Conservation (phyloP, 2,113 vertebrate genomes). For the Pachyramphus minor region DNA sequence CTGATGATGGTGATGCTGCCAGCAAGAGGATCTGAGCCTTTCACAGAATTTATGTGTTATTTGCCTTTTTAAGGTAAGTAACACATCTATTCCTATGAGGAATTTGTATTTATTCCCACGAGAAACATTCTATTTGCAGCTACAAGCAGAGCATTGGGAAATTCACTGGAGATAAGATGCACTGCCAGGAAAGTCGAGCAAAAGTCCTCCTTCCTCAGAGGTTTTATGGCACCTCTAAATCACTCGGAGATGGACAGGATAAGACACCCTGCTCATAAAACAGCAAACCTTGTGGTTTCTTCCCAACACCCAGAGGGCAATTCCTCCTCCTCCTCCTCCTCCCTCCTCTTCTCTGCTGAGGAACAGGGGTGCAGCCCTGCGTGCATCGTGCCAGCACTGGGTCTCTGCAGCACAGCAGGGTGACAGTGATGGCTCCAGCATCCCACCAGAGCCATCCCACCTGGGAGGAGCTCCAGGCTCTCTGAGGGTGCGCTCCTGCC, state of each 20-base stretch:
- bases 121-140: neutral
- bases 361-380: neutral
- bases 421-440: neutral
- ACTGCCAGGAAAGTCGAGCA: neutral
- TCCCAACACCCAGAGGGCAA: neutral
- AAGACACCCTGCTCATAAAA: neutral
- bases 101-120: neutral
- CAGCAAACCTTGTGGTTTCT: neutral
- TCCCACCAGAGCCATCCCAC: neutral
- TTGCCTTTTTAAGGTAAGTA: neutral
- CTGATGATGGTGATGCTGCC: accelerated
- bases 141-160: neutral
- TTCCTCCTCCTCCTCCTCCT: neutral
- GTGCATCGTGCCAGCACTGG: neutral
- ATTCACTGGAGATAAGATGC: neutral
- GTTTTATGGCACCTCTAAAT: neutral
- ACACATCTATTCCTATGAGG: neutral
- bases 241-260: neutral
- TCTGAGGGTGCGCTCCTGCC: accelerated
- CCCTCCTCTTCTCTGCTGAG: neutral
- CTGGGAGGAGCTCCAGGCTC: neutral
- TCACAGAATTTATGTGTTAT: accelerated
- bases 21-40: neutral
- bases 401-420: accelerated
- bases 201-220: neutral